A percentile compares a stretch with the other conserved stretches of the same genome.
phyloP scores from a whole-genome alignment of 2,888 invertebrate genomes.

The Pteria penguin region DNA sequence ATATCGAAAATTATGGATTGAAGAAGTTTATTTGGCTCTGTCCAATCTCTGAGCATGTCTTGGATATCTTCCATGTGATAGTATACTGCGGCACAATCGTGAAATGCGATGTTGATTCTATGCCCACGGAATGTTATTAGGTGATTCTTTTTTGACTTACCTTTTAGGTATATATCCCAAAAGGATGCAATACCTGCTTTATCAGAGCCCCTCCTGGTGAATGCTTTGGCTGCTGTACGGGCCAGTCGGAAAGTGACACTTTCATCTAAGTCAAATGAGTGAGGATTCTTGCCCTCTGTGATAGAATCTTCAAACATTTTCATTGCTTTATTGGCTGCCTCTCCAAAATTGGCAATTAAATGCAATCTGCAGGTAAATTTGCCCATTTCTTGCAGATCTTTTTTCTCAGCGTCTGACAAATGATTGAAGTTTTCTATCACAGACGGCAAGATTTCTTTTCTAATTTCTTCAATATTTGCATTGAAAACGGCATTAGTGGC shows the following conservation, averaged over 20 bases:
- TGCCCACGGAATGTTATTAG: conserved; percentile 6
- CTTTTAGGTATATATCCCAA: neutral
- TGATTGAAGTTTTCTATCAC: too few species aligned
- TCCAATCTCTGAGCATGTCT: conserved; percentile 23
- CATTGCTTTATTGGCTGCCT: neutral
- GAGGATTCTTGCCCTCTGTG: conserved; percentile 9
- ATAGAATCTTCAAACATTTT: neutral
- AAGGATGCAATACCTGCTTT: neutral
- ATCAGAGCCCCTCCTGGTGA: conserved; percentile 4
- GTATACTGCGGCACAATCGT: conserved; percentile 16
- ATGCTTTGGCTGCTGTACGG: conserved; percentile 7
- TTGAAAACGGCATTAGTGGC: too few species aligned
- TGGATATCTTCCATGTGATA: conserved; percentile 37
- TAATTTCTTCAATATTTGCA: too few species aligned
- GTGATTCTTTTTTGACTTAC: neutral
- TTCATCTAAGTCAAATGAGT: neutral
- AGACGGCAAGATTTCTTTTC: too few species aligned
- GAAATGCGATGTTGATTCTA: conserved; percentile 29
- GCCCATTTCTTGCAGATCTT: too few species aligned
- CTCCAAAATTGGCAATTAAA: too few species aligned
- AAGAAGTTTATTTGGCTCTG: conserved; percentile 28
- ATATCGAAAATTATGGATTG: conserved; percentile 32
- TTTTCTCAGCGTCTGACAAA: too few species aligned
- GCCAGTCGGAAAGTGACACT: neutral
- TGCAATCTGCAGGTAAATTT: too few species aligned